Conservation (phyloP, 2,888 invertebrate species). For the Drosophila borborema region DNA sequence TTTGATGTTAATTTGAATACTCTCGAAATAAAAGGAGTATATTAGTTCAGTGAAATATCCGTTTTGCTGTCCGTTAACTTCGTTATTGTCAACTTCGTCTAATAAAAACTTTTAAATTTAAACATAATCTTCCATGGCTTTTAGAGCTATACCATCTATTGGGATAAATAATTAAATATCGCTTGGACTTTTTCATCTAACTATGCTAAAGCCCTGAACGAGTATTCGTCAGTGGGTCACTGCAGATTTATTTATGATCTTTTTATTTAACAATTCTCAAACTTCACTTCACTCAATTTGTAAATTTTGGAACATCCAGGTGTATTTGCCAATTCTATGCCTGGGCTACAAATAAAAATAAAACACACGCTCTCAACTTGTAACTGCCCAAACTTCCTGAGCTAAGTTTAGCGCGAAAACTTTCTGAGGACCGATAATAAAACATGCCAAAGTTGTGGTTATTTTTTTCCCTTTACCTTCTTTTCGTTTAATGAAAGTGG, state of each 20-base stretch:
- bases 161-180: too few relatives aligned
- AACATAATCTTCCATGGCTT: too few relatives aligned
- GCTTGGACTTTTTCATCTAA: neutral
- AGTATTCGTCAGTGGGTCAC: neutral
- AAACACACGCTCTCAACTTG: constrained; percentile 9
- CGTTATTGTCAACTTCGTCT: too few relatives aligned
- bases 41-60: too few relatives aligned
- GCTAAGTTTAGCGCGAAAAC: constrained; percentile 23
- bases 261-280: neutral
- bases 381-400: constrained; percentile 27
- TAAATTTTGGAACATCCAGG: neutral
- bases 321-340: constrained; percentile 7
- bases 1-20: neutral
- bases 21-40: too few relatives aligned
- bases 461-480: constrained; percentile 7
- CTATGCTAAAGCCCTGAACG: neutral
- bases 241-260: neutral
- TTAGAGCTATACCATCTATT: too few relatives aligned
- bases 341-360: neutral
- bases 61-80: too few relatives aligned
- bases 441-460: constrained; percentile 30
- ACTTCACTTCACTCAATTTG: too few relatives aligned
- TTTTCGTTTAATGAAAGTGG: constrained; percentile 71
- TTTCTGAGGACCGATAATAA: constrained; percentile 50
- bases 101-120: too few relatives aligned